Evolutionary conservation across 2,797 vertebrate species (phyloP).

Genomic region (Nothura maculosa): DNA sequence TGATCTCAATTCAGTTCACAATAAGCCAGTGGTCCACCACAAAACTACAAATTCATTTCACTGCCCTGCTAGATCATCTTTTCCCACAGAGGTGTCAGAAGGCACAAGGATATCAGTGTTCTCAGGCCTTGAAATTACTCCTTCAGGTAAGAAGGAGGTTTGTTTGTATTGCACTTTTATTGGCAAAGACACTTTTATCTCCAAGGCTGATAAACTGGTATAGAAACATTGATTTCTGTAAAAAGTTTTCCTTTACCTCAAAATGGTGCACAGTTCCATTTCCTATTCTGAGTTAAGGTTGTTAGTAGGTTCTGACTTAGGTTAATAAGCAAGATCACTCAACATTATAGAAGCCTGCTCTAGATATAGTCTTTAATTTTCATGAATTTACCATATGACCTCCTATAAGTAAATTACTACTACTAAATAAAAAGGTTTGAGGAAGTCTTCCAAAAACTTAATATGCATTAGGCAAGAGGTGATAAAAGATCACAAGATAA

Average conservation of each 20-base stretch:
- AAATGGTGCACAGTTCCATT: neutral
- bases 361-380: neutral
- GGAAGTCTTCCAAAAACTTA: neutral
- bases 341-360: neutral
- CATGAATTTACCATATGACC: neutral
- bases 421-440: neutral
- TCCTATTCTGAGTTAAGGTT: neutral
- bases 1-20: conserved; percentile 22
- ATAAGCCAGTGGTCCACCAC: neutral
- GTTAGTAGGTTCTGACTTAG: neutral
- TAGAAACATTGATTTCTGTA: neutral
- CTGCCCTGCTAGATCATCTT: neutral
- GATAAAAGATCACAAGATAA: neutral
- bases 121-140: conserved; percentile 28
- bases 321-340: neutral
- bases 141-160: neutral
- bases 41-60: neutral
- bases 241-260: neutral
- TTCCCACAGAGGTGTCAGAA: conserved; percentile 18
- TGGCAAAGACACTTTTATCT: conserved; percentile 11
- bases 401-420: neutral
- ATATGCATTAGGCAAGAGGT: neutral
- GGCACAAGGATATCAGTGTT: conserved; percentile 12
- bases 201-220: neutral
- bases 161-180: neutral